phyloP scores from a whole-genome alignment of 2,797 vertebrate species.

The Lerista edwardsae region DNA sequence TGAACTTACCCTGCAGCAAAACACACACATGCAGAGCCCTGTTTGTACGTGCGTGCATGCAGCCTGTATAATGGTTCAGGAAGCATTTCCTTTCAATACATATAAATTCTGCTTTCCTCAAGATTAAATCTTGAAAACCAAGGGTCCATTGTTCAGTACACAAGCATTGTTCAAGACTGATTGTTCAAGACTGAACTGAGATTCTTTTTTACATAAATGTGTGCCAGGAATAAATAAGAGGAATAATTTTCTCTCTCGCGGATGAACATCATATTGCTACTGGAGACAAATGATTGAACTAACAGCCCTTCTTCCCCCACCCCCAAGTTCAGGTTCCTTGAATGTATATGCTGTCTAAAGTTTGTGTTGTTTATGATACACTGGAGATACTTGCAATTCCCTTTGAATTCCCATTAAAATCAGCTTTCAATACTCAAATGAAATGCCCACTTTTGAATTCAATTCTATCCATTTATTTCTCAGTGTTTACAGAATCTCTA shows the following conservation, averaged over 20 bases:
- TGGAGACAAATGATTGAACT: neutral
- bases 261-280: slow-evolving; percentile 33
- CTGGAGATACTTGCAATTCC: too few relatives aligned
- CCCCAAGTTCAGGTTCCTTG: too few relatives aligned
- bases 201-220: slow-evolving; percentile 11
- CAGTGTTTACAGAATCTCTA: neutral
- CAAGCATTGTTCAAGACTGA: neutral
- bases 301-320: neutral
- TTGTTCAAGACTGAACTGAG: neutral
- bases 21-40: neutral
- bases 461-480: neutral
- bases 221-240: neutral
- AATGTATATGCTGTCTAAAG: too few relatives aligned
- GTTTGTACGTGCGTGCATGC: neutral
- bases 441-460: neutral
- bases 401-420: too few relatives aligned
- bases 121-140: slow-evolving; percentile 23
- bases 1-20: neutral
- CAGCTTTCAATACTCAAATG: neutral
- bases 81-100: slow-evolving; percentile 4
- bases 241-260: slow-evolving; percentile 25
- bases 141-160: neutral
- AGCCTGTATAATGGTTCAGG: neutral
- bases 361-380: too few relatives aligned
- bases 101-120: neutral